Evolutionary conservation across 2,888 invertebrate species (phyloP).

Genomic region (Cyclophora albipunctata): DNA sequence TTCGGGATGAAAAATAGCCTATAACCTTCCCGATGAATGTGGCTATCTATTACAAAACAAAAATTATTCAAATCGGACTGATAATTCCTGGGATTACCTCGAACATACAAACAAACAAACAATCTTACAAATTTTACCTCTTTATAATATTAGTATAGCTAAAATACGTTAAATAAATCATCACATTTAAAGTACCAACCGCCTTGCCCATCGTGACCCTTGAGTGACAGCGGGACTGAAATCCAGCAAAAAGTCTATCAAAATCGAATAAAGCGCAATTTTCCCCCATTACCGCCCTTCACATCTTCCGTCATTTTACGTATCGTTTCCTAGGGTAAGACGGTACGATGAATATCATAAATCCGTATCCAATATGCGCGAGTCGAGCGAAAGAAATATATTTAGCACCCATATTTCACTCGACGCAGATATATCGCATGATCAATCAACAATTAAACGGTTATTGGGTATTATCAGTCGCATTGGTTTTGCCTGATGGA

Average conservation of each 20-base stretch:
- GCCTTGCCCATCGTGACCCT: conserved; percentile 29
- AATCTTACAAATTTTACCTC: no score
- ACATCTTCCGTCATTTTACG: conserved; percentile 72
- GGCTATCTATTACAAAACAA: no score
- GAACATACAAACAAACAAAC: no score
- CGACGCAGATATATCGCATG: conserved; percentile 45
- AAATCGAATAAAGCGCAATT: conserved; percentile 74
- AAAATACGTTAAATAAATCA: no score
- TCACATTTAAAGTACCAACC: no score
- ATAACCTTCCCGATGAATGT: no score
- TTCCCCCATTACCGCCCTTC: conserved; percentile 72
- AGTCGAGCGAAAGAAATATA: conserved; percentile 49
- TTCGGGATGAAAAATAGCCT: no score
- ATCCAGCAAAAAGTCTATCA: conserved; percentile 69
- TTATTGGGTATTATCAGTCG: conserved; percentile 63
- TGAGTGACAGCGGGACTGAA: conserved; percentile 58
- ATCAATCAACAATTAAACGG: conserved; percentile 73
- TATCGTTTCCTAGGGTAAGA: conserved; percentile 72
- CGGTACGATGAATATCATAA: conserved; percentile 69
- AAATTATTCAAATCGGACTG: no score
- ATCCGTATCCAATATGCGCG: conserved; percentile 70
- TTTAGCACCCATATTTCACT: conserved; percentile 43
- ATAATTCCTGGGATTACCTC: no score
- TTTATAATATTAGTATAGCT: no score
- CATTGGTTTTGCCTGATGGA: conserved; percentile 64